These are phyloP conservation scores for Channa striata DNA, from an alignment of 2,797 vertebrate genomes.

Conservation along the genomic window DNA sequence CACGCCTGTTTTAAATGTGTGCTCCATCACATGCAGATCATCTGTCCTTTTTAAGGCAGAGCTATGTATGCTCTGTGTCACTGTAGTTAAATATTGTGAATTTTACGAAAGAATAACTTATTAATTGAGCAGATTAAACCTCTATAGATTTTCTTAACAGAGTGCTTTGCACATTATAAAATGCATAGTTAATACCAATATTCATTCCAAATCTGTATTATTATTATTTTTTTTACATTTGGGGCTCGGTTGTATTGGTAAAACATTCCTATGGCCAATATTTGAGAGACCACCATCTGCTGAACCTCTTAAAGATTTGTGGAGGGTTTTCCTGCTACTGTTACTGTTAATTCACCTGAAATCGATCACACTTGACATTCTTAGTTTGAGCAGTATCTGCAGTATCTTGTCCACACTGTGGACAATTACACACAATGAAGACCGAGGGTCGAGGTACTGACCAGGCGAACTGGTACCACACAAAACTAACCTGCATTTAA, in stretches of 20 bases:
- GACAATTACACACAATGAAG: background rate
- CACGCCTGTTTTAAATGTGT: no score
- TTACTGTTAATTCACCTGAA: background rate
- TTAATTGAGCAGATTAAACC: no score
- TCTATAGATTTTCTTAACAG: background rate
- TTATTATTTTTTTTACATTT: no score
- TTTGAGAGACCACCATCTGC: no score
- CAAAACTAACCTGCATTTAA: background rate
- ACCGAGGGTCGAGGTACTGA: background rate
- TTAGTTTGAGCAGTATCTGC: slow-evolving; percentile 1
- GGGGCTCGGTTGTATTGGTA: no score
- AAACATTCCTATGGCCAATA: no score
- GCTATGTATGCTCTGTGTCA: background rate
- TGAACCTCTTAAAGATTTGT: slow-evolving; percentile 1
- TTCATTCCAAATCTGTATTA: no score
- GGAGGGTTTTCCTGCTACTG: background rate
- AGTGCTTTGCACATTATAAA: background rate
- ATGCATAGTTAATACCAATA: background rate
- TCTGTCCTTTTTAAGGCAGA: no score
- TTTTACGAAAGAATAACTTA: no score
- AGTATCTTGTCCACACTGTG: background rate
- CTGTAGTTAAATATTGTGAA: background rate
- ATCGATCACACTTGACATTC: background rate
- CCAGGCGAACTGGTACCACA: background rate
- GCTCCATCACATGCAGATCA: no score